Base-by-base conservation (phyloP, 2,113 vertebrate genomes). In the Poecilia latipinna region DNA sequence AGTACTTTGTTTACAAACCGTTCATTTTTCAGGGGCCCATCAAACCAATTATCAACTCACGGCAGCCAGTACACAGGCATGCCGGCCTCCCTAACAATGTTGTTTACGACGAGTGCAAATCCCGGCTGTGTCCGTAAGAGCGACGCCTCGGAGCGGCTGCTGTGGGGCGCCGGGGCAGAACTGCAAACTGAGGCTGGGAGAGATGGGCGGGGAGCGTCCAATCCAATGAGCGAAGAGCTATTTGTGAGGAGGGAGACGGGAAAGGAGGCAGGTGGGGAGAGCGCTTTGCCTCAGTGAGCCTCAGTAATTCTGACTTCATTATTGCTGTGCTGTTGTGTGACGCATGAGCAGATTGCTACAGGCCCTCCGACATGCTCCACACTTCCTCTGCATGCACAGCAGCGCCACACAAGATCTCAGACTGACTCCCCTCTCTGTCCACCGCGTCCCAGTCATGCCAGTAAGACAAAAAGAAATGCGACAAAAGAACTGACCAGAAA, bases 301-400 rank as follows among this genome's bases (percentile, higher is more conserved):
- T 75, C 74, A 90, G 79, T 82, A 82, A 93, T 90, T 71, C 77
- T 82, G 70, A 84, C 79, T 88, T 90, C 80, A 83, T 87, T 89
- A 87, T 82, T 83, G 63, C 72, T 73, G 78, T 70, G 48, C 68
- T 75, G 69, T 65, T 74, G 82, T 82, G 81, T 85, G 77, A 74
- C 78, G 84, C 88, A 85, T 87, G 78, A 87, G 19, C 80, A 74
- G 81, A 79, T 79, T 29, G 68, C 77, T 60, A 70, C 42, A 51
- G 69, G 69, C 54, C 28, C 60, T 84, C 64, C 54, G 19, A 81
- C 68, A 74, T 29, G 65, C 19, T 65, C 35, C 65, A 68, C 80
- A 0, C 80, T 82, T 69, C 67, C 75, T 74, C 42, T 69, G 72
- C 73, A 62, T 84, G 62, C 70, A 66, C 24, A 62, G 60, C 64